These are phyloP conservation scores for Allygus modestus DNA, from an alignment of 2,888 invertebrate genomes.

Conservation along the genomic window DNA sequence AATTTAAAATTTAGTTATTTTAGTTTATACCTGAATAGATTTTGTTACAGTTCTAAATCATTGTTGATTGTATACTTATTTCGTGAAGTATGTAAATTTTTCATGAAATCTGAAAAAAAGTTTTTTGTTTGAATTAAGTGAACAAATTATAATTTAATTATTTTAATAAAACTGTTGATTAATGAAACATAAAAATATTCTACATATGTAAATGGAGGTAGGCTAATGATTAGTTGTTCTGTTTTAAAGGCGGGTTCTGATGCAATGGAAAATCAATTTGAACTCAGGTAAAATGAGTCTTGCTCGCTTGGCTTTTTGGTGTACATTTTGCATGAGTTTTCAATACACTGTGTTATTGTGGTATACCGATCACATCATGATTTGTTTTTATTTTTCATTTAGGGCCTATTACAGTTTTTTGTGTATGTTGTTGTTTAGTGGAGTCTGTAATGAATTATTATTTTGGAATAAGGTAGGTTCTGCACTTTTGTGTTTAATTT, in stretches of 20 bases:
- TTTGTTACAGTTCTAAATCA: too few relatives aligned
- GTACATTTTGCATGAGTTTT: constrained; percentile 44
- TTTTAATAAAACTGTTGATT: too few relatives aligned
- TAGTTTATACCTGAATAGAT: too few relatives aligned
- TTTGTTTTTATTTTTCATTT: constrained; percentile 45
- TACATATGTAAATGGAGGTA: not conserved
- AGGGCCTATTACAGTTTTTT: not conserved
- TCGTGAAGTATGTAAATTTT: too few relatives aligned
- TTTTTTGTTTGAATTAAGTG: too few relatives aligned
- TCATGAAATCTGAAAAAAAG: too few relatives aligned
- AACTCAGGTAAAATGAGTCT: constrained; percentile 62
- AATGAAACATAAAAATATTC: too few relatives aligned
- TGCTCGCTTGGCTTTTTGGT: constrained; percentile 57
- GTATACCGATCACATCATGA: not conserved
- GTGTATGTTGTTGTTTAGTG: constrained; percentile 7
- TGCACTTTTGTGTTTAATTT: constrained; percentile 57
- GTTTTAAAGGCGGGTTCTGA: constrained; percentile 65
- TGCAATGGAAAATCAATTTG: constrained; percentile 38
- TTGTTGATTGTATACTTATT: too few relatives aligned
- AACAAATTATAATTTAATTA: too few relatives aligned
- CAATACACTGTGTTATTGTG: constrained; percentile 3
- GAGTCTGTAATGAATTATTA: not conserved
- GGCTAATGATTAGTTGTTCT: constrained; percentile 51
- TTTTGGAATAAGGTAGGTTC: not conserved
- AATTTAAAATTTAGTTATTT: too few relatives aligned